Conservation (phyloP, 2,888 invertebrate genomes). For the Sinopyrophorus schimmeli region DNA sequence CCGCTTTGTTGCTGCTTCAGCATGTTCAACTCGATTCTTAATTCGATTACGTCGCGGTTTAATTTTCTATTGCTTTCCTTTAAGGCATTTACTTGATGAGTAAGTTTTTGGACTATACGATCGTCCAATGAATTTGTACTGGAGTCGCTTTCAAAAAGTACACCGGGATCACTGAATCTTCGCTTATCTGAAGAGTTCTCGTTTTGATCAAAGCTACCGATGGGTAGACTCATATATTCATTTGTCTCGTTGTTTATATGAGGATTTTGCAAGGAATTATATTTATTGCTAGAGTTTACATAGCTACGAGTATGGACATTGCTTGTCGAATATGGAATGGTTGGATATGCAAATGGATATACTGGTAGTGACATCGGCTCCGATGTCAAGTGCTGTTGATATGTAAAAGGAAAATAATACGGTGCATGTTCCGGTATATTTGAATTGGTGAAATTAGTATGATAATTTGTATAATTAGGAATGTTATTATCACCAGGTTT, state of each 20-base stretch:
- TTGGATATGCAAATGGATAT: conserved; percentile 61
- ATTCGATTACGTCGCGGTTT: conserved; percentile 73
- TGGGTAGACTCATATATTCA: conserved; percentile 70
- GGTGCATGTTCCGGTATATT: conserved; percentile 25
- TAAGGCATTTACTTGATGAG: conserved; percentile 73
- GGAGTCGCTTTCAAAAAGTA: conserved; percentile 56
- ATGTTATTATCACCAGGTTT: conserved; percentile 41
- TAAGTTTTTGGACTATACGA: conserved; percentile 64
- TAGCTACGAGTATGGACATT: conserved; percentile 34
- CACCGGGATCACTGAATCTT: conserved; percentile 70
- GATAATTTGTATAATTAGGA: conserved; percentile 34
- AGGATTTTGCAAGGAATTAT: conserved; percentile 12
- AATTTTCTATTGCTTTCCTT: conserved; percentile 76
- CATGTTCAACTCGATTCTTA: conserved; percentile 64
- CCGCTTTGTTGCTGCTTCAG: conserved; percentile 48
- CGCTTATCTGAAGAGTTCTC: conserved; percentile 61
- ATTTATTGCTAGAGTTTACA: conserved; percentile 3
- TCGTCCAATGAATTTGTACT: conserved; percentile 62
- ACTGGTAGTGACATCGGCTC: conserved; percentile 69
- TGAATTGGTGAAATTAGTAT: conserved; percentile 14
- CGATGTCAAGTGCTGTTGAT: conserved; percentile 50
- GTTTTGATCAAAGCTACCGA: conserved; percentile 65
- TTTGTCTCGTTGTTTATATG: conserved; percentile 44
- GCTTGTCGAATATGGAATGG: conserved; percentile 28
- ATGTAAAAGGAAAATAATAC: conserved; percentile 40